These are phyloP conservation scores for Sterrhoptilus dennistouni DNA, from an alignment of 2,113 vertebrate genomes.

Conservation along the genomic window DNA sequence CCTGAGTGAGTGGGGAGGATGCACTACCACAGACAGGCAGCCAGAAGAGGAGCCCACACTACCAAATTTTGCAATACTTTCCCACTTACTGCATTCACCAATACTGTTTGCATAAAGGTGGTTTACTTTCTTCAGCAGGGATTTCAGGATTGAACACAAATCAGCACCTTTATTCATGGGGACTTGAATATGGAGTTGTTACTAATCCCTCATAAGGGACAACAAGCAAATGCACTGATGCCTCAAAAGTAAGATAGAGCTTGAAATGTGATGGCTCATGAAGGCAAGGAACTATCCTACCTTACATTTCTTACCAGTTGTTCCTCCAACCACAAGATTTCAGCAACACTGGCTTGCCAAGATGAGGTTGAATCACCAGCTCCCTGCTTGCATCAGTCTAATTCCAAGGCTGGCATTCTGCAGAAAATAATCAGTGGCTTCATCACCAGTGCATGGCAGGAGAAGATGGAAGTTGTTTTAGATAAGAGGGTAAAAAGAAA, in stretches of 20 bases:
- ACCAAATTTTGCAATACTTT: neutral
- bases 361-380: neutral
- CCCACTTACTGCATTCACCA: neutral
- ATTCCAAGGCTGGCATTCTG: neutral
- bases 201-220: neutral
- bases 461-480: neutral
- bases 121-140: neutral
- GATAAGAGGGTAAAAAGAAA: neutral
- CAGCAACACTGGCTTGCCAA: neutral
- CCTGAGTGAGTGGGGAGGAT: fast-evolving
- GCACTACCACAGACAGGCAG: neutral
- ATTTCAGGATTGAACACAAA: neutral
- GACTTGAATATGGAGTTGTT: neutral
- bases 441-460: neutral
- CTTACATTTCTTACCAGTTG: neutral
- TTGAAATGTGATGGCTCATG: fast-evolving
- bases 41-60: neutral
- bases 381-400: neutral
- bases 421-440: neutral
- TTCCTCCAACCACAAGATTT: neutral
- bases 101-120: neutral
- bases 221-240: neutral
- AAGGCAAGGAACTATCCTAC: neutral
- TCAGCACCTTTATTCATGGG: neutral
- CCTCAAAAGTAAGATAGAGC: neutral